These are phyloP conservation scores for Microcebus ravelobensis DNA, from an alignment of 2,113 vertebrate species.

Conservation along the genomic window DNA sequence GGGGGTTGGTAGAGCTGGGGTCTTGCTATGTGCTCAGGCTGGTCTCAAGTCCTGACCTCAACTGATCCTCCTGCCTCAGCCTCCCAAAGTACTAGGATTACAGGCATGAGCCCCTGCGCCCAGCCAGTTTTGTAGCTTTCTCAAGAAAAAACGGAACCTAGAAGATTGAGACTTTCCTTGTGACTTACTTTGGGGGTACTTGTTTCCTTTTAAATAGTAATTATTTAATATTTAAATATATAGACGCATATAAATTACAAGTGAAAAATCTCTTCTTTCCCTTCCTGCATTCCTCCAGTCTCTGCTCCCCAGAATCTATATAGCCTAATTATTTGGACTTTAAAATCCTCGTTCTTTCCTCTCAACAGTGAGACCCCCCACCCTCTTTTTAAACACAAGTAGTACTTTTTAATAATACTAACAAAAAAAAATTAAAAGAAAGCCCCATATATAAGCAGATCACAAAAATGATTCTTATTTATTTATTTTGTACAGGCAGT, in stretches of 20 bases:
- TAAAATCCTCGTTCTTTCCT: not conserved
- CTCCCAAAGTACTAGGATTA: not conserved
- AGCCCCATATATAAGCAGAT: not conserved
- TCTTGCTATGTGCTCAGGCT: not conserved
- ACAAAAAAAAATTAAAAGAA: not conserved
- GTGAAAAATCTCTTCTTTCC: not conserved
- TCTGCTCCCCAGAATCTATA: not conserved
- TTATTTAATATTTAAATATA: not conserved
- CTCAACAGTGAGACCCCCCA: not conserved
- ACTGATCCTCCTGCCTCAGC: not conserved
- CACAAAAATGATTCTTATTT: not conserved
- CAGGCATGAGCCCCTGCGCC: not conserved
- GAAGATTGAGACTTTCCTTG: conserved; percentile 1
- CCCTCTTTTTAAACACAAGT: not conserved
- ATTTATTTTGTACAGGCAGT: not conserved
- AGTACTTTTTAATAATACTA: not conserved
- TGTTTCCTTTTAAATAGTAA: not conserved
- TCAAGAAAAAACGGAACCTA: not conserved
- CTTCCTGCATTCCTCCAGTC: not conserved
- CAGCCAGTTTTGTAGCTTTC: not conserved
- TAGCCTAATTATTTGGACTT: not conserved
- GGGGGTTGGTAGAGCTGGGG: too few species aligned
- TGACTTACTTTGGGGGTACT: not conserved
- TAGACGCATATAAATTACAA: not conserved
- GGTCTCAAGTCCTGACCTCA: not conserved